Evolutionary conservation across 2,797 vertebrate genomes (phyloP), one percentile per base, ranked within the genome.

Genomic region (Typhlichthys subterraneus): DNA sequence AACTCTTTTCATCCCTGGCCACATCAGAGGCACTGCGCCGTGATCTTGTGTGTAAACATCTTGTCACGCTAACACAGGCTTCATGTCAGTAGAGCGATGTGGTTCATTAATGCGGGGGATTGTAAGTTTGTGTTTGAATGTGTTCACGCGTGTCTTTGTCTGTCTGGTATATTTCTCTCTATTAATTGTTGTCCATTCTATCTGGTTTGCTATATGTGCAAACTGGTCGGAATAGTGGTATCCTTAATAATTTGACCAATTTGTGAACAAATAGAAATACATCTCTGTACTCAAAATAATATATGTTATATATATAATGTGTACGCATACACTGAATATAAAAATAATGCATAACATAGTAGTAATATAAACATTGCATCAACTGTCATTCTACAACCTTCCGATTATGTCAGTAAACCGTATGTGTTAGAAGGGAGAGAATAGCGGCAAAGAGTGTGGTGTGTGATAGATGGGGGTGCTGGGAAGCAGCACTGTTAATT

Each of bases 41-140:
- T 87, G 88, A 85, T 86, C 76, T 80, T 72, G 83, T 78, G 89
- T 89, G 87, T 91, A 91, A 91, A 90, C 88, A 89, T 83, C 87
- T 89, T 88, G 86, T 91, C 88, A 86, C 76, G 76, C 86, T 82
- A 81, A 89, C 85, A 85, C 17, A 53, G 72, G 68, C 84, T 60
- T 73, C 86, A 81, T 85, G 89, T 86, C 89, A 87, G 83, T 77
- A 79, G 85, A 87, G 85, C 76, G 80, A 82, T 45, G 63, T 14
- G 76, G 78, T 86, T 90, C 86, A 87, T 90, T 88, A 90, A 70
- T 64, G 69, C 56, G 63, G 47, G 5, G 77, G 83, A 75, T 77
- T 77, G 75, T 83, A 83, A 75, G 80, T 85, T 77, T 78, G 81
- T 67, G 78, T 84, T 81, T 82, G 79, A 77, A 79, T 17, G 72